phyloP scores from a whole-genome alignment of 1,140 invertebrate species.

The Papilio helenus region DNA sequence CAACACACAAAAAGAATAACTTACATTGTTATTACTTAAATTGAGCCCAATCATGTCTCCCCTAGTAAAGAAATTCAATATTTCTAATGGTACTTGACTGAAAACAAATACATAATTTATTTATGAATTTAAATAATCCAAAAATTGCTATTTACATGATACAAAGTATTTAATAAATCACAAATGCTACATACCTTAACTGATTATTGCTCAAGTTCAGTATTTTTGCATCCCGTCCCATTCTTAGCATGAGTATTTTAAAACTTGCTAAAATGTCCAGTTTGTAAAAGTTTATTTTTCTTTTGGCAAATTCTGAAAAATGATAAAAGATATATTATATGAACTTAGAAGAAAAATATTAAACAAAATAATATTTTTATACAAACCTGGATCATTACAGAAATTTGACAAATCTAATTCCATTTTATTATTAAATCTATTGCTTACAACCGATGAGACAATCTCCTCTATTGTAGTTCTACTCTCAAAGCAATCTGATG shows the following conservation, averaged over 20 bases:
- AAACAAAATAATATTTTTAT: not conserved
- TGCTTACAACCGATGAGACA: conserved; percentile 57
- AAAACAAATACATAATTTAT: conserved; percentile 49
- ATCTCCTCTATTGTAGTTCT: conserved; percentile 64
- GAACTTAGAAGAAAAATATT: not conserved
- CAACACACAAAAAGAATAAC: conserved; percentile 51
- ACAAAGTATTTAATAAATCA: not conserved
- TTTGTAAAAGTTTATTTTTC: conserved; percentile 68
- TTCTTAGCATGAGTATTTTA: conserved; percentile 73
- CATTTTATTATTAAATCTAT: conserved; percentile 59
- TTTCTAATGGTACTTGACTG: conserved; percentile 65
- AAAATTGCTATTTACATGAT: no score
- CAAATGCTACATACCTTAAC: conserved; percentile 56
- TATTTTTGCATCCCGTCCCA: conserved; percentile 65
- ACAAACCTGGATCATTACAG: conserved; percentile 64
- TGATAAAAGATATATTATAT: conserved; percentile 11
- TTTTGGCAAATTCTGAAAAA: conserved; percentile 64
- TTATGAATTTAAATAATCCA: conserved; percentile 29
- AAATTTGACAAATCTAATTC: conserved; percentile 71
- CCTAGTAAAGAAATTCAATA: conserved; percentile 76
- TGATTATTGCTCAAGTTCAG: conserved; percentile 72
- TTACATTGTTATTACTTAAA: conserved; percentile 72
- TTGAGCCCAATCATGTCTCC: conserved; percentile 67
- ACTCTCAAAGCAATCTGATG: conserved; percentile 61
- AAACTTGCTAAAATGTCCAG: conserved; percentile 60